Conservation (phyloP, 2,113 vertebrate genomes). For the Leptodactylus fuscus region DNA sequence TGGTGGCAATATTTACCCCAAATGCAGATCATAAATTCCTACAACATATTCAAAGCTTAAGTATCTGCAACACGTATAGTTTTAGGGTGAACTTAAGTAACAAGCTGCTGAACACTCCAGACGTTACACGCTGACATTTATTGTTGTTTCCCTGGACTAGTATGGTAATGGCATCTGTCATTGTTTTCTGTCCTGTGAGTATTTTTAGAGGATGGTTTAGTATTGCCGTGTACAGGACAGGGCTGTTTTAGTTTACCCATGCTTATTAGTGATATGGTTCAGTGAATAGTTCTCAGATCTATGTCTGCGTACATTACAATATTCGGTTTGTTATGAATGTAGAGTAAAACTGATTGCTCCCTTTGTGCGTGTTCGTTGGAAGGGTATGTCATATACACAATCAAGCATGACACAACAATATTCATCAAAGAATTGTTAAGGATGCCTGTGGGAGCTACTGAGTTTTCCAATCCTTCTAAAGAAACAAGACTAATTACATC, state of each 20-base stretch:
- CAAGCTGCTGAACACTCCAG: too few relatives aligned
- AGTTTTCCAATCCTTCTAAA: slow-evolving; percentile 66
- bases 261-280: slow-evolving; percentile 43
- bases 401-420: slow-evolving; percentile 67
- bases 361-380: slow-evolving; percentile 64
- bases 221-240: not conserved
- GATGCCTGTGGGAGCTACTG: slow-evolving; percentile 64
- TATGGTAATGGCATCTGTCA: slow-evolving; percentile 12
- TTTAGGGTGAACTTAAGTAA: too few relatives aligned
- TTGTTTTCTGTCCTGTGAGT: not conserved
- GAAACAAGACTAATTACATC: slow-evolving; percentile 71
- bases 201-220: not conserved
- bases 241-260: not conserved
- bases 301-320: slow-evolving; percentile 36
- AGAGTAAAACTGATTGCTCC: slow-evolving; percentile 65
- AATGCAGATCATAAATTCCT: too few relatives aligned
- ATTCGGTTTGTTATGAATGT: slow-evolving; percentile 51
- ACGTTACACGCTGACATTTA: not conserved
- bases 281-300: slow-evolving; percentile 8
- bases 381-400: slow-evolving; percentile 63
- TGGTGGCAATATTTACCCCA: too few relatives aligned
- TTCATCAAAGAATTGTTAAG: slow-evolving; percentile 71
- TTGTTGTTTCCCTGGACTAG: not conserved
- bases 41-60: too few relatives aligned
- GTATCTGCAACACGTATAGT: too few relatives aligned